phyloP scores from a whole-genome alignment of 2,888 invertebrate genomes.

The Heliconius sara region DNA sequence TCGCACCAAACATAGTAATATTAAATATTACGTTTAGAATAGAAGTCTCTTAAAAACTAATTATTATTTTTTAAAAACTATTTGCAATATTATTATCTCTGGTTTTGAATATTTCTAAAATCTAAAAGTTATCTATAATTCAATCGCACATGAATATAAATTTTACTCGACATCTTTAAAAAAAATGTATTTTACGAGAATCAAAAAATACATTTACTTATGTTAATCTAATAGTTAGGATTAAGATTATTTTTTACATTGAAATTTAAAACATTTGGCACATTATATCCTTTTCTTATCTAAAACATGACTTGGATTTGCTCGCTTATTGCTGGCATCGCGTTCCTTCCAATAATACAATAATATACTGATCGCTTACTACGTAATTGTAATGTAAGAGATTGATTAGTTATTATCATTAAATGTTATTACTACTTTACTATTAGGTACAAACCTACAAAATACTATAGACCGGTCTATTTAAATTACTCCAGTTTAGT shows the following conservation, averaged over 20 bases:
- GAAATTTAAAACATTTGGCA: too few relatives aligned
- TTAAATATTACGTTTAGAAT: neutral
- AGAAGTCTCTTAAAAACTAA: neutral
- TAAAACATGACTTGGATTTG: neutral
- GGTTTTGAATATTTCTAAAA: neutral
- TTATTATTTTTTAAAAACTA: neutral
- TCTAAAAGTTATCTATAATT: neutral
- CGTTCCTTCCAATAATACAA: neutral
- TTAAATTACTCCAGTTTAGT: neutral
- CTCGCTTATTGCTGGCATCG: neutral
- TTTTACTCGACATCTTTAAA: too few relatives aligned
- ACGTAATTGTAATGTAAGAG: neutral
- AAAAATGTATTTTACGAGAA: too few relatives aligned
- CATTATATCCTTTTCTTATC: neutral
- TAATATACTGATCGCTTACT: neutral
- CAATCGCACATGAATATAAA: neutral
- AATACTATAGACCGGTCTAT: slow-evolving; percentile 8
- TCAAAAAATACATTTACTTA: neutral
- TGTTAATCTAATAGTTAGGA: neutral
- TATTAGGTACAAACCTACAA: slow-evolving; percentile 4
- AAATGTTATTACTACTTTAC: neutral
- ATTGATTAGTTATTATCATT: neutral
- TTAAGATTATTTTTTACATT: neutral
- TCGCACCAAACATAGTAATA: neutral
- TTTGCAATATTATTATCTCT: neutral